A percentile compares a stretch with the other conserved stretches of the same genome.
Evolutionary conservation across 2,113 vertebrate genomes (phyloP).

Genomic region (Campylomormyrus numenius): DNA sequence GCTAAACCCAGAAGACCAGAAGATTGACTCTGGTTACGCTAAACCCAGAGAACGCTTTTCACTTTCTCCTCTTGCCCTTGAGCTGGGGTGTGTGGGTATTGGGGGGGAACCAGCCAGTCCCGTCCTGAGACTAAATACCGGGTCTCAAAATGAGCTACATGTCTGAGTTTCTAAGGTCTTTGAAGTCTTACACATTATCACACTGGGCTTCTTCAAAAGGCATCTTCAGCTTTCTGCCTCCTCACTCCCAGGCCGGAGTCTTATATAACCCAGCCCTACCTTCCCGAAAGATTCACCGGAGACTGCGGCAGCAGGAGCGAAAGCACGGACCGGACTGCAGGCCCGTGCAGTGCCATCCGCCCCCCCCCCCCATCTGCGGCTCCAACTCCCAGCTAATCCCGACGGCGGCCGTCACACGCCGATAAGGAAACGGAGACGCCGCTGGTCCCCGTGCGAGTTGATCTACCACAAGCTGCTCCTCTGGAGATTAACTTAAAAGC

Average conservation of each 20-base stretch:
- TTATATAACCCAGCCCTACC: slow-evolving; percentile 20
- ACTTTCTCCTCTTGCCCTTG: neutral
- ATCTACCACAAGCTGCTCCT: slow-evolving; percentile 45
- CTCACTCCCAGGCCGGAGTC: neutral
- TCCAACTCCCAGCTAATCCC: slow-evolving; percentile 43
- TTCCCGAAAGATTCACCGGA: neutral
- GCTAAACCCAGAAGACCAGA: neutral
- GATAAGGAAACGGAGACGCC: slow-evolving; percentile 31
- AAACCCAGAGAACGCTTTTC: neutral
- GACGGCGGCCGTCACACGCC: slow-evolving; percentile 36
- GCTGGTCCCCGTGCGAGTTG: neutral
- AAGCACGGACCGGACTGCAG: neutral
- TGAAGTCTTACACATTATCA: slow-evolving; percentile 48
- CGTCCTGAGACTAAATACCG: neutral
- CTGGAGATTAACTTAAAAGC: slow-evolving; percentile 60
- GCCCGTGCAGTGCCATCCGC: neutral
- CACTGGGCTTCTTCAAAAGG: slow-evolving; percentile 26
- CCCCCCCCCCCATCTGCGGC: slow-evolving; percentile 19
- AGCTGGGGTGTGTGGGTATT: neutral
- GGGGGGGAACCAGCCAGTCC: neutral
- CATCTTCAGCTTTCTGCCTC: slow-evolving; percentile 24
- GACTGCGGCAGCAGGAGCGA: neutral
- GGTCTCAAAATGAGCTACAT: neutral
- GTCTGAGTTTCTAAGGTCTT: slow-evolving; percentile 28
- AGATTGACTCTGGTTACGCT: neutral